Conservation (phyloP, 2,113 vertebrate genomes). For the Sylvietta virens region DNA sequence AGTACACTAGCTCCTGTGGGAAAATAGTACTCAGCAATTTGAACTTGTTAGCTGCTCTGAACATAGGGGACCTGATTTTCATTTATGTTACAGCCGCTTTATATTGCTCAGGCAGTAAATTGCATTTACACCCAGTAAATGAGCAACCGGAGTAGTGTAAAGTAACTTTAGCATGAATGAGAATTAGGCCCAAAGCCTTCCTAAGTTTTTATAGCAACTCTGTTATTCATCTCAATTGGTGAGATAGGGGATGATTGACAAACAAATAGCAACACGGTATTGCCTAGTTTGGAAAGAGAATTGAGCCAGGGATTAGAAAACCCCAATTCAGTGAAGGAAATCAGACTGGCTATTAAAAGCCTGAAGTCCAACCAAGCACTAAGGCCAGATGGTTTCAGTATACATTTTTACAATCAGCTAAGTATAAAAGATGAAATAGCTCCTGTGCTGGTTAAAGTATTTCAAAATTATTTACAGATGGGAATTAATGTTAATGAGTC, state of each 20-base stretch:
- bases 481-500: slow-evolving; percentile 68
- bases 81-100: slow-evolving; percentile 47
- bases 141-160: slow-evolving; percentile 21
- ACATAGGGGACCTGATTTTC: slow-evolving; percentile 53
- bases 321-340: slow-evolving; percentile 53
- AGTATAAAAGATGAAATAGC: slow-evolving; percentile 66
- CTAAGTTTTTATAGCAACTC: slow-evolving; percentile 45
- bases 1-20: slow-evolving; percentile 16
- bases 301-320: slow-evolving; percentile 68
- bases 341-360: slow-evolving; percentile 62
- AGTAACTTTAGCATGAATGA: slow-evolving; percentile 33
- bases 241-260: slow-evolving; percentile 68
- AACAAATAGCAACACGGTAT: slow-evolving; percentile 31
- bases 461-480: slow-evolving; percentile 68
- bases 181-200: slow-evolving; percentile 56
- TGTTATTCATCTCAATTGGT: slow-evolving; percentile 68
- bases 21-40: slow-evolving; percentile 42
- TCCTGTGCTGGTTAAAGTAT: slow-evolving; percentile 63
- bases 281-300: slow-evolving; percentile 59
- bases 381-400: slow-evolving; percentile 70
- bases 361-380: slow-evolving; percentile 60
- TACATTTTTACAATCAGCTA: slow-evolving; percentile 65
- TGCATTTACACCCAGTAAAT: slow-evolving; percentile 50
- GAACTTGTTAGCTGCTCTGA: slow-evolving; percentile 48
- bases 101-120: slow-evolving; percentile 54